Percentiles rank a stretch among this genome's conserved stretches.
Evolutionary conservation across 1,140 invertebrate genomes (phyloP).

Genomic region (Drosophila erecta): DNA sequence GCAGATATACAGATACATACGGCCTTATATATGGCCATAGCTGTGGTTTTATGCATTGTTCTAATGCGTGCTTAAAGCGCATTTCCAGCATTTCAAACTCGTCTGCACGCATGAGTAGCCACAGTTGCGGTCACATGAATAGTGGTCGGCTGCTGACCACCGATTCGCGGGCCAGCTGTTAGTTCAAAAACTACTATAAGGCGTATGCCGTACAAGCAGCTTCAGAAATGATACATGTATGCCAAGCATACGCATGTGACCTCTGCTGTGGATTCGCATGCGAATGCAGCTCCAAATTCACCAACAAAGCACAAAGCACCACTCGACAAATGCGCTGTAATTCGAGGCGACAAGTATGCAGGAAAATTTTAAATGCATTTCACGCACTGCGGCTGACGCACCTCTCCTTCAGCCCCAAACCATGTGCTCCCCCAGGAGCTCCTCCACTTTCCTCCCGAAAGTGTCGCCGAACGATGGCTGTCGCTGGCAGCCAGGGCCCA

Average conservation of each 20-base stretch:
- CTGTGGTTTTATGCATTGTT: conserved; percentile 19
- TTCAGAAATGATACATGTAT: no score
- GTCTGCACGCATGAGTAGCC: conserved; percentile 21
- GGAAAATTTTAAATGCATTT: conserved; percentile 75
- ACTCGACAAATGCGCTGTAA: conserved; percentile 62
- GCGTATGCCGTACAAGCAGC: no score
- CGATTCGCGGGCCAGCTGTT: not conserved
- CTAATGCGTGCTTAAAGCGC: conserved; percentile 47
- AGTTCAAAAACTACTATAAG: no score
- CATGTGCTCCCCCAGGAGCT: conserved; percentile 3
- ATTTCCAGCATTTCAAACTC: conserved; percentile 23
- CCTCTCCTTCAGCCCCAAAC: not conserved
- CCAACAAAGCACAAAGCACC: conserved; percentile 48
- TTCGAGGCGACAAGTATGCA: conserved; percentile 77
- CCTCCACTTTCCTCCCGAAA: conserved; percentile 18
- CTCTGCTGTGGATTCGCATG: conserved; percentile 7
- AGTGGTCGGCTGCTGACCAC: not conserved
- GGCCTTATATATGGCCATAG: not conserved
- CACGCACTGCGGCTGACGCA: conserved; percentile 70
- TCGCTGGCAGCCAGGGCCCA: conserved; percentile 22
- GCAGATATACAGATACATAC: not conserved
- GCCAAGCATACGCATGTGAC: not conserved
- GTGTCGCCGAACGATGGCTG: conserved; percentile 62
- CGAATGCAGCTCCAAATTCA: conserved; percentile 13
- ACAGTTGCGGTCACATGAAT: conserved; percentile 5